Conservation (phyloP, 2,888 invertebrate species). For the Lasioglossum calceatum region DNA sequence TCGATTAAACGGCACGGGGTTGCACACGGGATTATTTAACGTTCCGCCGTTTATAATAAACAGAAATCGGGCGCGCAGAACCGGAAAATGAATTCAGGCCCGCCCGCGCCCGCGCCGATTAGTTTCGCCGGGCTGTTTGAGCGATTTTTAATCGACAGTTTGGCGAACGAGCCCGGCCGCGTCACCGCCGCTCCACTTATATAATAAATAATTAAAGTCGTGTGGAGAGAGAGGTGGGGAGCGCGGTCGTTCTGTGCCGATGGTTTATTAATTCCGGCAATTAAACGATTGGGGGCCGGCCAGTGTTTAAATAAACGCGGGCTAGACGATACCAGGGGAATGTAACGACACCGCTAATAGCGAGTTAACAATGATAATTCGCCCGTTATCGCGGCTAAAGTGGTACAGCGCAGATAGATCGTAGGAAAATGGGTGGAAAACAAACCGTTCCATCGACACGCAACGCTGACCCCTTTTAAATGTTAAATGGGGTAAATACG, state of each 20-base stretch:
- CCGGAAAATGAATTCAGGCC: conserved; percentile 19
- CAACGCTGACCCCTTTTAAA: conserved; percentile 47
- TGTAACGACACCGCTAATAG: conserved; percentile 54
- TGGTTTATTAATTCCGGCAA: conserved; percentile 66
- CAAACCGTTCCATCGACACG: conserved; percentile 39
- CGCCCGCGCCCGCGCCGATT: conserved; percentile 9
- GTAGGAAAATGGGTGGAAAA: conserved; percentile 55
- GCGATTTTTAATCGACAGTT: conserved; percentile 31
- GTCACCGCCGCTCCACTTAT: conserved; percentile 15
- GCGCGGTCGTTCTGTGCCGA: conserved; percentile 46
- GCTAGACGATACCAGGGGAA: conserved; percentile 55
- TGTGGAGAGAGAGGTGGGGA: neutral
- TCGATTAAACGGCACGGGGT: conserved; percentile 14
- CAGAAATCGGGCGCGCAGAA: conserved; percentile 16
- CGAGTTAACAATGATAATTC: conserved; percentile 67
- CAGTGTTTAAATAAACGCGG: conserved; percentile 57
- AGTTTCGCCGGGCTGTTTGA: conserved; percentile 14
- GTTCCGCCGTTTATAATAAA: conserved; percentile 17
- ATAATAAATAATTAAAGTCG: conserved; percentile 29
- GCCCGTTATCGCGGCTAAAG: conserved; percentile 60
- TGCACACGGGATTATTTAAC: conserved; percentile 12
- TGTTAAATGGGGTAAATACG: conserved; percentile 33
- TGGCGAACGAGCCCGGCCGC: neutral
- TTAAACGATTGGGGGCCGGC: conserved; percentile 42
- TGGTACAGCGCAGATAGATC: conserved; percentile 61